Evolutionary conservation across 2,888 invertebrate species (phyloP), one percentile per base, ranked within the genome.

Genomic region (Polyommatus iphigenia): DNA sequence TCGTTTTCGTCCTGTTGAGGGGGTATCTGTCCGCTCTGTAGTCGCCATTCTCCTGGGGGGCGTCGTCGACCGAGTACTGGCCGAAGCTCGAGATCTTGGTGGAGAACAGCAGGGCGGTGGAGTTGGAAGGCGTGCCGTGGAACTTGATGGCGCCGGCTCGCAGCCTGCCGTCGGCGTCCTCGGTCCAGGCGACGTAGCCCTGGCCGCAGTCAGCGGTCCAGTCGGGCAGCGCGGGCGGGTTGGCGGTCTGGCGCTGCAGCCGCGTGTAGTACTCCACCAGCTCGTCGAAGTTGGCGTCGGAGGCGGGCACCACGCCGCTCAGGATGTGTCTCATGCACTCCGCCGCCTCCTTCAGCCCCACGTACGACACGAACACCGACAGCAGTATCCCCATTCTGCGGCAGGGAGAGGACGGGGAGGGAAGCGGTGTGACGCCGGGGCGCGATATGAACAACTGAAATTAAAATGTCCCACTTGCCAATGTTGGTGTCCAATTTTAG

Each of bases 351-450:
- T 96, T 86, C 46, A 96, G 95, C 80, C 97, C 97, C 81, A 97
- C 96, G 89, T 97, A 97, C 81, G 96, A 95, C 81, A 97, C 95
- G 81, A 97, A 92, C 84, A 97, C 92, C 77, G 97, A 97, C 79
- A 97, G 90, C 84, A 97, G 89, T 83, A 97, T 94, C 86, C 97
- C 97, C 96, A 97, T 96, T 86, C 85, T 85, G 82, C 82, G 84
- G 88, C 88, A 82, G 82, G 82, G 81, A 82, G 81, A 83, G 82
- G 85, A 83, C 85, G 87, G 88, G 87, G 86, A 59, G 85, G 85
- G 90, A 89, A n/a, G n/a, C 92, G 93, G 85, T 91, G 88, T 89
- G 86, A 89, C 93, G 88, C 93, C 85, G 85, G 87, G 92, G 89
- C 93, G 89, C 92, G 89, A 91, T 88, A 91, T 91, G 92, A 92